Evolutionary conservation across 2,113 vertebrate genomes (phyloP), one percentile per base, ranked within the genome.

Genomic region (Notiomystis cincta): DNA sequence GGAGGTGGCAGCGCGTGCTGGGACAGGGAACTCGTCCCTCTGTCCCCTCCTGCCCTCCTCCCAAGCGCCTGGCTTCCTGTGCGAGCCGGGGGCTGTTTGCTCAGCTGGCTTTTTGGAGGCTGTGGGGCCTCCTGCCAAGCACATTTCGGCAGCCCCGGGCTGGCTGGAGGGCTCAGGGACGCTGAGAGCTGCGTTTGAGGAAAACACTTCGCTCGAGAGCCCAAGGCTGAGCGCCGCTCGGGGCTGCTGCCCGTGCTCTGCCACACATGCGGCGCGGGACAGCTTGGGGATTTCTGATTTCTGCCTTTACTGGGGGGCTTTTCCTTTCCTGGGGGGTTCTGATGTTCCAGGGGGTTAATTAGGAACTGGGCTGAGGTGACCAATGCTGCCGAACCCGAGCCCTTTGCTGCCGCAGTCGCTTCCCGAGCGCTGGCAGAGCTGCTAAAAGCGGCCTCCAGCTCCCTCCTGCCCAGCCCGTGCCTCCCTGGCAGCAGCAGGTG

Each of bases 61-160:
- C 54, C 88, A 83, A 4, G 30, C n/a, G 61, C 75, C 54, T 45
- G 70, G 42, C 90, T 89, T 76, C 71, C 69, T 40, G 75, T 44
- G 60, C 0, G 5, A 86, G 90, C 90, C 50, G 40, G 10, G 15
- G 56, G 38, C 93, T 95, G 76, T 93, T 87, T 96, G 60, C 89
- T 96, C 95, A 94, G 95, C 95, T 95, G 95, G 27, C 1, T 61
- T 82, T 61, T 56, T 50, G 84, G 51, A 62, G 78, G 79, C 96
- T 79, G 79, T 40, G 73, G 58, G 85, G 86, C 82, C 82, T 61
- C 75, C 47, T 56, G 93, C 95, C 97, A 92, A 94, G 60, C 50
- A 80, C 20, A 79, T 66, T 79, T 92, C 82, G 73, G 94, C 96
- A 95, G 94, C 67, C 28, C 48, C 25, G 50, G 60, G 90, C 90